Evolutionary conservation across 2,888 invertebrate species (phyloP).

Genomic region (Xestobium rufovillosum): DNA sequence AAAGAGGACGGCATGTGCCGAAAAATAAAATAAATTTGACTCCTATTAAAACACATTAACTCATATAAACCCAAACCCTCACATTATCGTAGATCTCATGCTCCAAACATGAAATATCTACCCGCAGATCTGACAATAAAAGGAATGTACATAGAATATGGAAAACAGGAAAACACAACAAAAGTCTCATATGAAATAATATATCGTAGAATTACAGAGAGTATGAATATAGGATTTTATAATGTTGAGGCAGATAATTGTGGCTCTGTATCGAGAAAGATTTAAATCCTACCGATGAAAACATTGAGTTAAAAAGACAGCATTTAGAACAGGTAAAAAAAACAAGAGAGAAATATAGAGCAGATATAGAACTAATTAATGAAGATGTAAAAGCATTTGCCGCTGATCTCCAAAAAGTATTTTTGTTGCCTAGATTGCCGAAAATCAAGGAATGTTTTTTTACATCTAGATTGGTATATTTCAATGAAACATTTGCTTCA

Average conservation of each 20-base stretch:
- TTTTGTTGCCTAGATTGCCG: too few relatives aligned
- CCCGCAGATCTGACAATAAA: constrained; percentile 2
- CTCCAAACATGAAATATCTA: constrained; percentile 6
- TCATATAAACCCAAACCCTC: background rate
- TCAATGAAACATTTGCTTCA: constrained; percentile 5
- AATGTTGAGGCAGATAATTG: constrained; percentile 3
- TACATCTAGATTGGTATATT: constrained; percentile 3
- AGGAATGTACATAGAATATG: constrained; percentile 3
- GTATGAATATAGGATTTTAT: constrained; percentile 3
- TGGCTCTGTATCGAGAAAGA: background rate
- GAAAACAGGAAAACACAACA: background rate
- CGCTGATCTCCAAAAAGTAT: constrained; percentile 1
- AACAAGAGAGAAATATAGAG: constrained; percentile 4
- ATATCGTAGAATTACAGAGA: constrained; percentile 1
- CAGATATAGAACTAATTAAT: background rate
- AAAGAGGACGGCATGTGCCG: constrained; percentile 5
- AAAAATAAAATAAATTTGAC: background rate
- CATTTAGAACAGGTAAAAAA: constrained; percentile 1
- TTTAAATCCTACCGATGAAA: constrained; percentile 2
- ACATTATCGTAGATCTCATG: background rate
- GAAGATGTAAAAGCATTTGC: constrained; percentile 1
- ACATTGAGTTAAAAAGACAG: background rate
- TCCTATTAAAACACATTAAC: too few relatives aligned
- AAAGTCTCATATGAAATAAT: constrained; percentile 5
- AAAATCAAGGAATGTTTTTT: constrained; percentile 4